phyloP scores from a whole-genome alignment of 2,797 vertebrate genomes.

The Chloroceryle amazona region DNA sequence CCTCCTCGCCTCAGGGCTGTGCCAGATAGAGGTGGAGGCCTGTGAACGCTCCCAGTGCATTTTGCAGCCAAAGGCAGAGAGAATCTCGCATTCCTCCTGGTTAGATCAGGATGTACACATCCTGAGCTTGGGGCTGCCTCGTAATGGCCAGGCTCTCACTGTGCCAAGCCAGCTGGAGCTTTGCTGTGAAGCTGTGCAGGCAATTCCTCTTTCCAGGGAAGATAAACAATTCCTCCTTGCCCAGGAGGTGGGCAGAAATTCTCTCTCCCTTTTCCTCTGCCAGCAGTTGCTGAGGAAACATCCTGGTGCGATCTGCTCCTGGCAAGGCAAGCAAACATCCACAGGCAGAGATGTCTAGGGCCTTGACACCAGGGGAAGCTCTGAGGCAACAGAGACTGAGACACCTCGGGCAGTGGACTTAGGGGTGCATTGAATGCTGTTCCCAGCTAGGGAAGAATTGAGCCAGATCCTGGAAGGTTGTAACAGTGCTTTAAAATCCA shows the following conservation, averaged over 20 bases:
- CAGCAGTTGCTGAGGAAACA: neutral
- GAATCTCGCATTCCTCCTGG: neutral
- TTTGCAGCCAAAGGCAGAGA: constrained; percentile 2
- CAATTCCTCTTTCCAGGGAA: neutral
- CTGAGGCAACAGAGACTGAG: neutral
- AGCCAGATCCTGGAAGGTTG: neutral
- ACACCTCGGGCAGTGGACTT: neutral
- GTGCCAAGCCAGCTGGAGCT: neutral
- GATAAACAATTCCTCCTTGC: neutral
- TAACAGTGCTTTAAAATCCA: neutral
- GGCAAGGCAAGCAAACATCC: neutral
- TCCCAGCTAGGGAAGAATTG: neutral
- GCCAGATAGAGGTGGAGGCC: neutral
- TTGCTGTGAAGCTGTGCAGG: neutral
- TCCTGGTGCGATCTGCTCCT: neutral
- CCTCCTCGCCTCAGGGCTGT: neutral
- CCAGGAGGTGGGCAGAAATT: neutral
- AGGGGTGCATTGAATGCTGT: neutral
- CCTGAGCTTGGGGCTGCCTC: neutral
- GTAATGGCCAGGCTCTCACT: neutral
- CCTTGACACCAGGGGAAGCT: neutral
- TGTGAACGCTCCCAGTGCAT: neutral
- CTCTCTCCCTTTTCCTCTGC: neutral
- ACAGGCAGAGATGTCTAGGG: neutral
- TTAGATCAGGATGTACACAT: neutral